phyloP scores from a whole-genome alignment of 2,888 invertebrate species.

The Drosophila nr. medialis region DNA sequence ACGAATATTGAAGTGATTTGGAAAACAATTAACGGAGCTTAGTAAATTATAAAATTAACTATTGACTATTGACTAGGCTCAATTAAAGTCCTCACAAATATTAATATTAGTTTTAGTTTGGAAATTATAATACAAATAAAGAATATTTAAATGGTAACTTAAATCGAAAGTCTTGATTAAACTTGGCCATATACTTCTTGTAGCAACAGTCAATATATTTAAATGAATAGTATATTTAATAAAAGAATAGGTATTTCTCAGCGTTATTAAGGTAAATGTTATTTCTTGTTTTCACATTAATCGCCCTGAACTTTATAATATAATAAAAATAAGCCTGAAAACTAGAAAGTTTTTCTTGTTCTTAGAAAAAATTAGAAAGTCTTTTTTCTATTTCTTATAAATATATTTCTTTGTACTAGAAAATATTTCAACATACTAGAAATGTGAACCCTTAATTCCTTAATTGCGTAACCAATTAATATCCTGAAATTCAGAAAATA shows the following conservation, averaged over 20 bases:
- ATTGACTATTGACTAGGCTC: not conserved
- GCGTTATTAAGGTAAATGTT: too few species aligned
- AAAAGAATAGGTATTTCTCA: not conserved
- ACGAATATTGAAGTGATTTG: not conserved
- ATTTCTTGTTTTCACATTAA: not conserved
- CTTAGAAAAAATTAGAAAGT: not conserved
- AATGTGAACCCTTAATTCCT: not conserved
- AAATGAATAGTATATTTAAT: not conserved
- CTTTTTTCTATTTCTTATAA: too few species aligned
- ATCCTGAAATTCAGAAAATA: not conserved
- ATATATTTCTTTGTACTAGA: too few species aligned
- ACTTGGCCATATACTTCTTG: too few species aligned
- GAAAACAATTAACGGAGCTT: not conserved
- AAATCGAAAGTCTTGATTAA: too few species aligned
- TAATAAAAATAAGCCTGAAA: not conserved
- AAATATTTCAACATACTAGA: not conserved
- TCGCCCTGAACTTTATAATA: not conserved
- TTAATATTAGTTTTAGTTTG: not conserved
- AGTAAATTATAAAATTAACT: not conserved
- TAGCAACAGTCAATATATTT: not conserved
- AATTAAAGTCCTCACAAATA: not conserved
- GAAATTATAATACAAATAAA: not conserved
- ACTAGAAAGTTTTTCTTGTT: not conserved
- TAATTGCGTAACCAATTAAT: not conserved
- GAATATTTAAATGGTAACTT: not conserved